These are phyloP conservation scores for Lasioglossum baleicum DNA, from an alignment of 1,140 invertebrate species.

Conservation along the genomic window DNA sequence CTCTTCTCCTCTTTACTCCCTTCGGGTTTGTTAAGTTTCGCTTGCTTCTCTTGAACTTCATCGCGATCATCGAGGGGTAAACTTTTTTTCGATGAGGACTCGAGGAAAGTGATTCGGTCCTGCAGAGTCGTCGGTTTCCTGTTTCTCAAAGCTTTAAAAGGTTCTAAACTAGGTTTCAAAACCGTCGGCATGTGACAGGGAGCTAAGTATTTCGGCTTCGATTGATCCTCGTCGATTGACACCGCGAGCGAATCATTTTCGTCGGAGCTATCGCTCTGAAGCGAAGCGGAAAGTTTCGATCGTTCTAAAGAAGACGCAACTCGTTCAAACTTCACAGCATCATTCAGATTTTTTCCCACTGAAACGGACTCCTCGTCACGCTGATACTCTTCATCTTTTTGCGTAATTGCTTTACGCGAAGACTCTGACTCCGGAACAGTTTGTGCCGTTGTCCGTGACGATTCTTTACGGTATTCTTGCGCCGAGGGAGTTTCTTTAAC, in stretches of 20 bases:
- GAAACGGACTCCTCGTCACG: neutral
- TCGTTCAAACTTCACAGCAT: neutral
- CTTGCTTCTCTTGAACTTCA: conserved; percentile 26
- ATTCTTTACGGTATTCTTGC: neutral
- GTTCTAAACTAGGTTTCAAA: conserved; percentile 71
- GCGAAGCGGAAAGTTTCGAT: conserved; percentile 43
- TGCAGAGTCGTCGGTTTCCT: conserved; percentile 68
- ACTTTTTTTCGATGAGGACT: conserved; percentile 42
- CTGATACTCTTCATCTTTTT: neutral
- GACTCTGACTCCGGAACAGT: neutral
- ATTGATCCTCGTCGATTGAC: conserved; percentile 52
- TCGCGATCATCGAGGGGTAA: conserved; percentile 48
- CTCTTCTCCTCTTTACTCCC: neutral
- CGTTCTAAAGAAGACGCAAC: conserved; percentile 48
- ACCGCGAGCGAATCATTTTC: conserved; percentile 56
- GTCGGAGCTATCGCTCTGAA: conserved; percentile 58
- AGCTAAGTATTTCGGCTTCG: conserved; percentile 63
- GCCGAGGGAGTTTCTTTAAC: too few relatives aligned
- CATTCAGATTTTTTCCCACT: neutral
- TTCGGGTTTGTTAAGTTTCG: neutral
- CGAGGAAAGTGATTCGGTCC: conserved; percentile 54
- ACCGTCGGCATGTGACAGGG: conserved; percentile 72
- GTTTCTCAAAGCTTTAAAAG: conserved; percentile 67
- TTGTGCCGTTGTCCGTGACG: too few relatives aligned
- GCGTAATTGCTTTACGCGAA: neutral